phyloP scores from a whole-genome alignment of 2,888 invertebrate genomes.

The Trissolcus japonicus region DNA sequence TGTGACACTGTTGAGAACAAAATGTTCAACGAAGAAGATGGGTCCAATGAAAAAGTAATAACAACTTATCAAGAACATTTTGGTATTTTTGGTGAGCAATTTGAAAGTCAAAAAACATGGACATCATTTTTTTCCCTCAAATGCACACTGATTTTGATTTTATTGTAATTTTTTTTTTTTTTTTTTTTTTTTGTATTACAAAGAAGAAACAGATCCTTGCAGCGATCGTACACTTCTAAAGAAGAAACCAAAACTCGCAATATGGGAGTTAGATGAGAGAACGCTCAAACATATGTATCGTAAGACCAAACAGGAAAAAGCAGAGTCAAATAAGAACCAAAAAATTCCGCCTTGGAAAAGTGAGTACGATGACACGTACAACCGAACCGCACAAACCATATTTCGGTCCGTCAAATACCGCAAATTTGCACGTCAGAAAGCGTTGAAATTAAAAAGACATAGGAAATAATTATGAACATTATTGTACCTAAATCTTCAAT shows the following conservation, averaged over 20 bases:
- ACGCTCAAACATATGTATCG: constrained; percentile 24
- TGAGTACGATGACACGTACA: constrained; percentile 82
- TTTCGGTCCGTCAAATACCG: no score
- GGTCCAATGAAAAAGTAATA: background rate
- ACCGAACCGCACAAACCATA: constrained; percentile 77
- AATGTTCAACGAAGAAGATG: background rate
- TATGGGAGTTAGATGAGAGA: constrained; percentile 39
- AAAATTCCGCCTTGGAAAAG: constrained; percentile 78
- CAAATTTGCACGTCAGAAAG: no score
- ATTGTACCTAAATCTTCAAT: no score
- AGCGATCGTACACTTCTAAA: constrained; percentile 3
- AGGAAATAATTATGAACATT: no score
- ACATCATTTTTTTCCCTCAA: no score
- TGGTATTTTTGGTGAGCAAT: background rate
- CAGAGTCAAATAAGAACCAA: constrained; percentile 9
- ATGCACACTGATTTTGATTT: no score
- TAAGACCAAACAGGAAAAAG: constrained; percentile 8
- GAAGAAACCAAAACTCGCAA: constrained; percentile 24
- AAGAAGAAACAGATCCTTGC: constrained; percentile 2
- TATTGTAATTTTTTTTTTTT: background rate
- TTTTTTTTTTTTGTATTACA: background rate
- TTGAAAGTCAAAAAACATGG: no score
- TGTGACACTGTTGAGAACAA: background rate
- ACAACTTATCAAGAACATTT: constrained; percentile 32
- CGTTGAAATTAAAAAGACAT: no score